Percentiles rank a stretch among this genome's conserved stretches.
These are phyloP conservation scores for Cephalopholis sonnerati DNA, from an alignment of 2,113 vertebrate genomes.

Conservation along the genomic window DNA sequence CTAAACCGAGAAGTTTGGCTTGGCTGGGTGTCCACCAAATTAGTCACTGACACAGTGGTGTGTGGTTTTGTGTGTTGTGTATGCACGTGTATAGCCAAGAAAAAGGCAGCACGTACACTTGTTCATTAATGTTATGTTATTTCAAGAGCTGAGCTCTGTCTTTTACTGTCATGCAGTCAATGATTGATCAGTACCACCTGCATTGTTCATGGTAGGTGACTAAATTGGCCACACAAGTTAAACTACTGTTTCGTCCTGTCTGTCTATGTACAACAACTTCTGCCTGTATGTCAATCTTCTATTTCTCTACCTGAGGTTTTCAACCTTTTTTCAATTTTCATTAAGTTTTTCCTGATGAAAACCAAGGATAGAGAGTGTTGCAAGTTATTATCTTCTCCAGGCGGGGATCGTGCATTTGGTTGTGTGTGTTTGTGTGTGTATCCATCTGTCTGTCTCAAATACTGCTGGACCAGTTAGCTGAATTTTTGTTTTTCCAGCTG, in stretches of 20 bases:
- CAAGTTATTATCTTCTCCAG: no score
- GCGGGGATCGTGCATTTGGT: no score
- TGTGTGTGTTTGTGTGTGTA: no score
- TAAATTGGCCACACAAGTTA: not conserved
- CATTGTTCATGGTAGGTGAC: not conserved
- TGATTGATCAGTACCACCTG: not conserved
- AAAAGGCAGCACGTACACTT: not conserved
- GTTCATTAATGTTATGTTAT: not conserved
- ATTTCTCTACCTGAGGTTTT: not conserved
- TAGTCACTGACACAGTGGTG: not conserved
- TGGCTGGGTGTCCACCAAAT: not conserved
- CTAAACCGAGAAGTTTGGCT: not conserved
- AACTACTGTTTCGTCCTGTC: not conserved
- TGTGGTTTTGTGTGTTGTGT: not conserved
- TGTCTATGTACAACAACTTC: no score
- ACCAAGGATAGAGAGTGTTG: no score
- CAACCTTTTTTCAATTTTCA: not conserved
- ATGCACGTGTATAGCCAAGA: not conserved
- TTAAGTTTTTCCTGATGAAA: not conserved
- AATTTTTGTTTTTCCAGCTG: no score
- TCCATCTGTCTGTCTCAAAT: no score
- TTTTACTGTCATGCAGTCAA: not conserved
- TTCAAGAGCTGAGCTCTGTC: not conserved
- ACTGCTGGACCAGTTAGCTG: no score
- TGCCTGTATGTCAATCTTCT: not conserved